Evolutionary conservation across 2,888 invertebrate species (phyloP), one percentile per base, ranked within the genome.

Genomic region (Zootermopsis nevadensis): DNA sequence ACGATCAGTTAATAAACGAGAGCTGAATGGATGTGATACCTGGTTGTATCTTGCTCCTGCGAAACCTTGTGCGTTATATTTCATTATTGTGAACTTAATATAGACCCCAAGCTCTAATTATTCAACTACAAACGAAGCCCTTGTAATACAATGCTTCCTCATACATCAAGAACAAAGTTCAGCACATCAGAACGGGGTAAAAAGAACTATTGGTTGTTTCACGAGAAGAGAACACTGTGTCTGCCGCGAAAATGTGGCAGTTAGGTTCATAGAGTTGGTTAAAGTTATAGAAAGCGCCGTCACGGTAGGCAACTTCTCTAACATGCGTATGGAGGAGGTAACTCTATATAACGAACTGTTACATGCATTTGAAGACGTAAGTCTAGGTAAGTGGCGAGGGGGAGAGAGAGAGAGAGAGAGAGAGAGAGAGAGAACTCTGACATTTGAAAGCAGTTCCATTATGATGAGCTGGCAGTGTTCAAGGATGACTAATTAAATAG

Each of bases 251-350:
- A 60, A n/a, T 60, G 60, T 60, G n/a, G 60, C 27, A 27, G 60
- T 60, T 60, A n/a, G 22, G 8, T 15, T 53, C 53, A 53, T 53
- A 6, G 19, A 6, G 22, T 53, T 53, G 53, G 8, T 24, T 53
- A 24, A 53, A 53, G 53, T 53, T 53, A 38, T 10, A 38, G 53
- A 53, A 53, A 53, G 53, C 53, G 53, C 53, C 53, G 53, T 53
- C 53, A 53, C 19, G 27, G 60, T 60, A 60, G 60, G 27, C 60
- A 27, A 60, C 60, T 60, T 60, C 60, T 60, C 60, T 60, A 60
- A 60, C 60, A 60, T 10, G n/a, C 7, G 60, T 27, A 12, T n/a
- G 27, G 8, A 2, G 27, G 3, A n/a, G 60, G 27, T 1, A 27
- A 60, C 24, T 60, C 60, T 60, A 60, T 60, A 15, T 55, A 55